Conservation (phyloP, 1,140 invertebrate species). For the Brachionus angularis region DNA sequence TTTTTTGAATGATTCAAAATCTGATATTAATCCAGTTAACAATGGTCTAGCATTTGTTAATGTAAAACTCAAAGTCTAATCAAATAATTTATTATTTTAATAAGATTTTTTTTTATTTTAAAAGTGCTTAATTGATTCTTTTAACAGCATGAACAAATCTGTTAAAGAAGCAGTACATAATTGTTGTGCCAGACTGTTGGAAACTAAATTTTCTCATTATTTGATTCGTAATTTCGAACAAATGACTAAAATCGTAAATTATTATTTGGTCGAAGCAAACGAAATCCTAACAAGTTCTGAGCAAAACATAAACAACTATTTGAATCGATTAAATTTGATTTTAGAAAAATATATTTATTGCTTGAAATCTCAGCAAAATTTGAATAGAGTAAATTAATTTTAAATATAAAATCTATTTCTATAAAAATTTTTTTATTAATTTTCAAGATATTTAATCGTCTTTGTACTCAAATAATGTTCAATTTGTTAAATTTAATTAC, state of each 20-base stretch:
- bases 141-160: background rate
- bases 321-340: background rate
- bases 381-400: conserved; percentile 1
- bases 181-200: conserved; percentile 7
- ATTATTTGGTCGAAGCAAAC: background rate
- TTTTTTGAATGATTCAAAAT: conserved; percentile 2
- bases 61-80: background rate
- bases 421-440: background rate
- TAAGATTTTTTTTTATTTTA: background rate
- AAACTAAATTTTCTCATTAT: conserved; percentile 34
- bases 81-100: background rate
- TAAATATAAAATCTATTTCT: too few relatives aligned
- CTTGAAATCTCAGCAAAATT: conserved; percentile 16
- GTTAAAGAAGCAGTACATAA: background rate
- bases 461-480: conserved; percentile 1
- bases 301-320: background rate
- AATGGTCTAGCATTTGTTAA: background rate
- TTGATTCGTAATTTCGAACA: conserved; percentile 22
- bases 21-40: conserved; percentile 18
- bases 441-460: conserved; percentile 5
- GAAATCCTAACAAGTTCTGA: background rate
- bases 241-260: conserved; percentile 22
- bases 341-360: conserved; percentile 21
- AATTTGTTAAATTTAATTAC: conserved; percentile 14
- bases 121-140: conserved; percentile 21